These are phyloP conservation scores for Caenorhabditis becei DNA, from an alignment of 2,888 invertebrate genomes.

Conservation along the genomic window DNA sequence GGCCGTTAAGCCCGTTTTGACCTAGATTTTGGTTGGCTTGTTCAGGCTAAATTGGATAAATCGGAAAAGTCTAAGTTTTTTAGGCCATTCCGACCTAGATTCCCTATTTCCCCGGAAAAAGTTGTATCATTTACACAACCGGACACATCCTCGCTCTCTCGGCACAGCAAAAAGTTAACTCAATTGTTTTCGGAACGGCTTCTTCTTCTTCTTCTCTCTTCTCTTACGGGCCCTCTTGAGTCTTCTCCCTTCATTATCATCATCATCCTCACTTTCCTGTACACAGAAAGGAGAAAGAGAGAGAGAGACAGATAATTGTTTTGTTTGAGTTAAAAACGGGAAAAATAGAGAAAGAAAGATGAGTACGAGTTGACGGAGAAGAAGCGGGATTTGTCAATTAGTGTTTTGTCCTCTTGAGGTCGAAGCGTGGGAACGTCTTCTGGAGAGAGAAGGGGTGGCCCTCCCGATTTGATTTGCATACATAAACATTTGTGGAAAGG, in stretches of 20 bases:
- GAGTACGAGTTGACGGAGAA: background rate
- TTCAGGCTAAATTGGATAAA: no score
- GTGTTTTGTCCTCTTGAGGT: conserved; percentile 56
- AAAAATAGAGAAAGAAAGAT: background rate
- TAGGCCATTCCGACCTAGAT: no score
- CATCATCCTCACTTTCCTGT: conserved; percentile 2
- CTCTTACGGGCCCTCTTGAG: background rate
- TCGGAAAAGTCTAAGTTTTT: no score
- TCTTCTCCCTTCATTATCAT: background rate
- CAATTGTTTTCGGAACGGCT: background rate
- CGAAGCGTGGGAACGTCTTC: conserved; percentile 44
- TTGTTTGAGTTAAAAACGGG: conserved; percentile 16
- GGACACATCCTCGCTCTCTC: background rate
- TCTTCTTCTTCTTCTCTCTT: no score
- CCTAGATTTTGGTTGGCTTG: no score
- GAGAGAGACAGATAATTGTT: conserved; percentile 39
- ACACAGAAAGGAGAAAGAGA: background rate
- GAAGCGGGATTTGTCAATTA: conserved; percentile 54
- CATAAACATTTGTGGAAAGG: background rate
- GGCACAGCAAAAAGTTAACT: background rate
- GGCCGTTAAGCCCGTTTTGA: no score
- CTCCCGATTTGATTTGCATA: conserved; percentile 16
- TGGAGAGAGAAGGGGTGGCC: conserved; percentile 1
- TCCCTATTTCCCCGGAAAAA: no score
- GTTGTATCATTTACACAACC: conserved; percentile 1